Evolutionary conservation across 2,888 invertebrate genomes (phyloP).

Genomic region (Dexiosoma caninum): DNA sequence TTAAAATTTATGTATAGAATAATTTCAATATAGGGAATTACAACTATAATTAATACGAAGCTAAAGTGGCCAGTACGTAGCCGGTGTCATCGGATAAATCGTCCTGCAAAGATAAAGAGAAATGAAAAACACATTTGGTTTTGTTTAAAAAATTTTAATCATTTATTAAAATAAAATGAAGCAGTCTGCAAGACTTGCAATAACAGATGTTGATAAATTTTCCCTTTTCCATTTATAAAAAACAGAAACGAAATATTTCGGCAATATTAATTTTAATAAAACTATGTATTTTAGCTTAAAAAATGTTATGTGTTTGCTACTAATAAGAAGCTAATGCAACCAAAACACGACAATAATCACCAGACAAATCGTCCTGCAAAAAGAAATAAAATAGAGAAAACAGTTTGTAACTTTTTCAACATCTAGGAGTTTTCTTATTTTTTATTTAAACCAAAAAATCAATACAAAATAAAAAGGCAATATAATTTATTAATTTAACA

Average conservation of each 20-base stretch:
- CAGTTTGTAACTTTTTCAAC: neutral
- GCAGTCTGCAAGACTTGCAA: neutral
- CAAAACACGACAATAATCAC: constrained; percentile 84
- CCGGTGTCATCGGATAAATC: constrained; percentile 84
- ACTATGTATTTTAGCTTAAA: neutral
- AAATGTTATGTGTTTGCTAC: neutral
- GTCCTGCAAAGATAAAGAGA: constrained; percentile 79
- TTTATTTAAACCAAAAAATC: no score
- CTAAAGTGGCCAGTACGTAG: constrained; percentile 80
- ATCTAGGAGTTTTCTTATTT: neutral
- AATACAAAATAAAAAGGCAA: neutral
- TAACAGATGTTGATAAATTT: neutral
- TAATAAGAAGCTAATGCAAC: constrained; percentile 76
- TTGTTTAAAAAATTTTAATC: neutral
- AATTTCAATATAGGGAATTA: no score
- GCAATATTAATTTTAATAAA: neutral
- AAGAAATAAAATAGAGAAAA: constrained; percentile 58
- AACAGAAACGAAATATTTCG: neutral
- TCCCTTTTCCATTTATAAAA: neutral
- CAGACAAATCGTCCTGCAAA: constrained; percentile 82
- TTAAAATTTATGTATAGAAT: no score
- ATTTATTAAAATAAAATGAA: constrained; percentile 9
- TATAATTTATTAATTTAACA: neutral
- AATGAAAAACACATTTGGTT: constrained; percentile 40
- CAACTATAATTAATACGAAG: constrained; percentile 69